These are phyloP conservation scores for Pogonophryne albipinna DNA, from an alignment of 2,797 vertebrate species.

Conservation along the genomic window DNA sequence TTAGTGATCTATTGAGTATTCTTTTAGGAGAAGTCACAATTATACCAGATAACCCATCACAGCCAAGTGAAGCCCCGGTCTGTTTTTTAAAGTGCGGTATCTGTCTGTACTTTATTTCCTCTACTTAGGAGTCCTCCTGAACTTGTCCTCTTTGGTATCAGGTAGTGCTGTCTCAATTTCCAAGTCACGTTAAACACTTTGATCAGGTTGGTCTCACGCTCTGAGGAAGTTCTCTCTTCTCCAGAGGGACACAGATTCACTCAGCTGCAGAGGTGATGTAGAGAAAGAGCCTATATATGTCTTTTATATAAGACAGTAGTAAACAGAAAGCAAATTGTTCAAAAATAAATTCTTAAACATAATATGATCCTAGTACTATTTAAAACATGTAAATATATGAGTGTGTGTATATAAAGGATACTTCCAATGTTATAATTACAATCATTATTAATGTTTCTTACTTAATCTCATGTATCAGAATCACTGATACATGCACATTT, in stretches of 20 bases:
- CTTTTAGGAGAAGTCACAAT: conserved; percentile 5
- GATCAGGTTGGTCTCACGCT: conserved; percentile 22
- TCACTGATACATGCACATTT: neutral
- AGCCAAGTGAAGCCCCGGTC: neutral
- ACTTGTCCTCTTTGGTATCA: conserved; percentile 10
- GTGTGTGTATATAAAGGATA: too few relatives aligned
- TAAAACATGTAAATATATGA: neutral
- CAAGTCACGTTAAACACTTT: conserved; percentile 25
- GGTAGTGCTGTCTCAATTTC: conserved; percentile 12
- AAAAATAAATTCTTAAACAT: neutral
- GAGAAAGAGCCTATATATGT: neutral
- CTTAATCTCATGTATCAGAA: neutral
- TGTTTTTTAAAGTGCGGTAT: conserved; percentile 13
- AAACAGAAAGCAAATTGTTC: neutral
- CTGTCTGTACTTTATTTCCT: conserved; percentile 12
- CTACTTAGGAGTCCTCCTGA: neutral
- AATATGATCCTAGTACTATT: neutral
- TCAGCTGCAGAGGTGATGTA: neutral
- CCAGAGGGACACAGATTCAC: neutral
- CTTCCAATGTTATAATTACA: neutral
- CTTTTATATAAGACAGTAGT: neutral
- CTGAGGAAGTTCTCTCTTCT: neutral
- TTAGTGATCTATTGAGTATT: neutral
- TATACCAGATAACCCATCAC: conserved; percentile 21
- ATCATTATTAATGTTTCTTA: neutral